These are phyloP conservation scores for Enteromius mattozi DNA, from an alignment of 2,797 vertebrate species.

Conservation along the genomic window DNA sequence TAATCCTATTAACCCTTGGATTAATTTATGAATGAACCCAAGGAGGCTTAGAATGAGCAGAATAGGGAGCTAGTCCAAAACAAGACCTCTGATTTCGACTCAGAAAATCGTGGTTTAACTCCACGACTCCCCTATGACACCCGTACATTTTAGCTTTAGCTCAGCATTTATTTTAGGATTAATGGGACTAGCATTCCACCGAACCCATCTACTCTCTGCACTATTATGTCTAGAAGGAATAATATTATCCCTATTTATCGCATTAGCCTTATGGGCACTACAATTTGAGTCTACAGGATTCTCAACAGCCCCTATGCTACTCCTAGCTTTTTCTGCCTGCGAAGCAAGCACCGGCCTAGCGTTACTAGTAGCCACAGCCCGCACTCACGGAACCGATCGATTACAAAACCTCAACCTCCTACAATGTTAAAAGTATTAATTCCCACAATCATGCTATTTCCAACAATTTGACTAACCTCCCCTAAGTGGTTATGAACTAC, in stretches of 20 bases:
- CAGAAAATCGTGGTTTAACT: conserved; percentile 59
- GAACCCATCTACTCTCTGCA: conserved; percentile 52
- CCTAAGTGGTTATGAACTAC: neutral
- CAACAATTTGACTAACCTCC: accelerated
- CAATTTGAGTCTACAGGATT: accelerated
- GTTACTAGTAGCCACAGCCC: conserved; percentile 54
- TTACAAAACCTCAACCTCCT: conserved; percentile 58
- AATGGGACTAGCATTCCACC: conserved; percentile 36
- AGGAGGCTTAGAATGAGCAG: conserved; percentile 64
- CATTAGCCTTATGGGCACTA: neutral
- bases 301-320: neutral
- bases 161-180: conserved; percentile 39
- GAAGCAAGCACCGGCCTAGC: conserved; percentile 57
- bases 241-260: conserved; percentile 59
- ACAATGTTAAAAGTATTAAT: conserved; percentile 69
- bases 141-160: conserved; percentile 17
- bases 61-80: conserved; percentile 65
- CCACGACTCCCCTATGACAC: conserved; percentile 53
- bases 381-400: conserved; percentile 49
- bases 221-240: conserved; percentile 61
- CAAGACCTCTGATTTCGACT: conserved; percentile 71
- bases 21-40: conserved; percentile 65
- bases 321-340: conserved; percentile 64
- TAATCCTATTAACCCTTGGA: neutral
- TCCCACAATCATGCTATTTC: neutral